Base-by-base conservation (phyloP, 2,797 vertebrate genomes). In the Melanotaenia parkinsoni region DNA sequence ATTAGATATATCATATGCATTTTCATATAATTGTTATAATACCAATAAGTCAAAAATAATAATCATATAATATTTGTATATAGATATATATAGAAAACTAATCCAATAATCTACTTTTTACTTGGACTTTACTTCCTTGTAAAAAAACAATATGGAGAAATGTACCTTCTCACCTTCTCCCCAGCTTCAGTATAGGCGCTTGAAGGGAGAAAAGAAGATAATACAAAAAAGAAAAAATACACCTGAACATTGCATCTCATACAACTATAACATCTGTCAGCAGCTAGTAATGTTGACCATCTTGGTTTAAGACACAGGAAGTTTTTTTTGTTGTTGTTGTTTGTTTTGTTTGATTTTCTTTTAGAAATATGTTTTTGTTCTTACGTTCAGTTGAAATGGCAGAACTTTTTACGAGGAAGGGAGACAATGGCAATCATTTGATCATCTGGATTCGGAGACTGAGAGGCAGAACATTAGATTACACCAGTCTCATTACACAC, bases 21-120 rank as follows among this genome's bases (percentile, higher is more conserved):
- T 88, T 93, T 93, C 86, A 93, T 94, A 94, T 93, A 93, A 87
- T 92, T 89, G 88, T 89, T 93, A 89, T 94, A 93, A 93, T 94
- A 93, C 91, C 89, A 90, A 84, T 93, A 93, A 93, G 91, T 93
- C 92, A 94, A 95, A 94, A 95, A 95, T 95, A 93, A 95, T 95
- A 94, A 87, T 94, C 84, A 91, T 92, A 92, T 86, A 70, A 91
- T 91, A 91, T 88, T 89, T 86, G 70, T 86, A 90, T 93, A 91
- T 92, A 94, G 74, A 87, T 65, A 88, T 92, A 93, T 93, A 94
- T 94, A 95, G 86, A 95, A 94, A 95, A 94, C 93, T 95, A 95
- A 94, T 94, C 91, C 91, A 93, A 91, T 93, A 89, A 89, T 92
- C 92, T 94, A 94, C 92, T 91, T 90, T 92, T 87, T 90, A 92